Base-by-base conservation (phyloP, 2,113 vertebrate species). In the Phocoena phocoena region DNA sequence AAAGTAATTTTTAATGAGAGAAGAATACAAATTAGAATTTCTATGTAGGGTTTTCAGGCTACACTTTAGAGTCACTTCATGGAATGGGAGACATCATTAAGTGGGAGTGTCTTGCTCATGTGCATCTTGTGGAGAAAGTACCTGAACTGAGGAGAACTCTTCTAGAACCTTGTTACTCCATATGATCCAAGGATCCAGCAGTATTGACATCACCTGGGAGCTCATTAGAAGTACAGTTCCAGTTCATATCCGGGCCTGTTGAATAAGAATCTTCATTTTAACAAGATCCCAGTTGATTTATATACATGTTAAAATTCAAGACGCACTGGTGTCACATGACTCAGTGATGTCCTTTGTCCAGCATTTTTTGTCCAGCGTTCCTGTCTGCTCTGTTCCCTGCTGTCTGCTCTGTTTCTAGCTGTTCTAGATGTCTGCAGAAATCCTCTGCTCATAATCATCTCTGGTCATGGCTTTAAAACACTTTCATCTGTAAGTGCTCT, bases 21-120 rank as follows among this genome's bases (percentile, higher is more conserved):
- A 87, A 67, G 41, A 95, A 76, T 80, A 67, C 53, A 93, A 90
- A 76, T 71, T 71, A 79, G 36, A 81, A 58, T 94, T 84, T 88
- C 28, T 73, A 1, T 8, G 3, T 71, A 79, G 10, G 4, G 2
- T 79, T 93, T 79, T 90, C 33, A 77, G 23, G n/a, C 7, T 84
- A 33, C 17, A 58, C 6, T 41, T 60, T 31, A 36, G n/a, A 70
- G 36, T 90, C 17, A 65, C 20, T 63, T 88, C 23, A n/a, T 71
- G 73, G n/a, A 68, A 62, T 33, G 38, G 38, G 53, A 88, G 25
- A 53, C 13, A 38, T 50, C 55, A 50, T 25, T 41, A 62, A 50
- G 20, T 89, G 41, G 33, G 55, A 63, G 3, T 89, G 50, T 84
- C 44, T 85, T 86, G 73, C 60, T 92, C 1, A 50, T 13, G 67